These are phyloP conservation scores for Trachelus troglodyta DNA, from an alignment of 2,888 invertebrate genomes.

Conservation along the genomic window DNA sequence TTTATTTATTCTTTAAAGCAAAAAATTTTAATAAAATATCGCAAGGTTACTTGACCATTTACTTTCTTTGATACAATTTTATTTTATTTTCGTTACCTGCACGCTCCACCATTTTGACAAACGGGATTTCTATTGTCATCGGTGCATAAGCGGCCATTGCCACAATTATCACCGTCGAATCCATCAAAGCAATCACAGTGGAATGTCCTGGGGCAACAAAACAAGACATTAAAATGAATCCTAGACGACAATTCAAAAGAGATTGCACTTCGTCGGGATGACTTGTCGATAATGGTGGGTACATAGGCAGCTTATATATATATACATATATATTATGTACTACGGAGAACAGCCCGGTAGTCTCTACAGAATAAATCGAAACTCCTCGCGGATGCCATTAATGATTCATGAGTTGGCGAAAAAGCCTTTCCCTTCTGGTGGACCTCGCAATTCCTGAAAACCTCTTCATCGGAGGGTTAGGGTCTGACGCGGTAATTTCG, in stretches of 20 bases:
- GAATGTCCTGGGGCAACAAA: constrained; percentile 73
- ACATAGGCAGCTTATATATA: neutral
- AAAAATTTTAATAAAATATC: neutral
- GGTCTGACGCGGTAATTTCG: neutral
- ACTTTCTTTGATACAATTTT: neutral
- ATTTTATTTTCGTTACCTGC: constrained; percentile 73
- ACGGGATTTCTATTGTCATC: constrained; percentile 71
- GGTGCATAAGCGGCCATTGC: constrained; percentile 83
- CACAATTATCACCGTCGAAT: constrained; percentile 83
- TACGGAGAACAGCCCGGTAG: neutral
- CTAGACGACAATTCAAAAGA: neutral
- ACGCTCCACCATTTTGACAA: constrained; percentile 86
- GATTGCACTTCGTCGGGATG: neutral
- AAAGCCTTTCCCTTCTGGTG: neutral
- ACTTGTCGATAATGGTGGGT: neutral
- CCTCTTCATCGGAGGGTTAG: neutral
- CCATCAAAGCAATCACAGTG: constrained; percentile 85
- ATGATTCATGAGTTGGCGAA: constrained; percentile 1
- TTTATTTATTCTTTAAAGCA: neutral
- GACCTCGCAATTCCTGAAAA: neutral
- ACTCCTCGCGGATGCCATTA: neutral
- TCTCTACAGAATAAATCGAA: neutral
- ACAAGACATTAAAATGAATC: neutral
- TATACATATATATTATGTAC: neutral
- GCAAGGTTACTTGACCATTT: neutral